Base-by-base conservation (phyloP, 2,113 vertebrate genomes). In the Papio anubis region DNA sequence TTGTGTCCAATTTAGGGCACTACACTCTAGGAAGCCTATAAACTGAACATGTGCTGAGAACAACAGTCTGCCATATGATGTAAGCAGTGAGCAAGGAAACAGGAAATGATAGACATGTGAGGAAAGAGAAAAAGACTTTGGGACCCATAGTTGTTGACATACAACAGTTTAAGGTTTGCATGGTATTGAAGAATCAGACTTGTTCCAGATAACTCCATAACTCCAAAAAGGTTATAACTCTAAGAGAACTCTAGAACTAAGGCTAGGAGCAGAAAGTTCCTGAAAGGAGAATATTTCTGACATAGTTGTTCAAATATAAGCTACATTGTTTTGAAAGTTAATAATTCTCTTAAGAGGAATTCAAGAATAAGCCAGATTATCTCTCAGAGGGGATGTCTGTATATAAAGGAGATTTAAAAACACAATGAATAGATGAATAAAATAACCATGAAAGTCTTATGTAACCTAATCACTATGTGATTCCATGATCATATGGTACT, bases 191-290 rank as follows among this genome's bases (percentile, higher is more conserved):
- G 45, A 81, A 66, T 13, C 3, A 25, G 27, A 72, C 9, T 52
- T 88, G 32, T 25, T 91, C 45, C 73, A 83, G 27, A 85, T 81
- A 95, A 93, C 6, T n/a, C 43, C n/a, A 75, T 81, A 95, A 93
- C 6, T n/a, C 43, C n/a, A 75, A n/a, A 48, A 8, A 7, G 4
- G 5, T 79, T 64, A 68, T 66, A 93, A 76, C 18, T 16, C 20
- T 8, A 88, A 86, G 35, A 79, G 35, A 97, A 94, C 13, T 66
- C 10, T 25, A 95, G 55, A 96, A 91, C 35, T 13, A 92, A 92
- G 17, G 93, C n/a, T 38, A 87, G 57, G 27, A 30, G 50, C 35
- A 72, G 17, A 83, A 86, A 83, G 2, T 1, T 43, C 27, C 10
- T 45, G 2, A 18, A 32, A 84, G 30, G 10, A 90, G 9, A 84